These are phyloP conservation scores for Selene dorsalis DNA, from an alignment of 2,797 vertebrate genomes.

Conservation along the genomic window DNA sequence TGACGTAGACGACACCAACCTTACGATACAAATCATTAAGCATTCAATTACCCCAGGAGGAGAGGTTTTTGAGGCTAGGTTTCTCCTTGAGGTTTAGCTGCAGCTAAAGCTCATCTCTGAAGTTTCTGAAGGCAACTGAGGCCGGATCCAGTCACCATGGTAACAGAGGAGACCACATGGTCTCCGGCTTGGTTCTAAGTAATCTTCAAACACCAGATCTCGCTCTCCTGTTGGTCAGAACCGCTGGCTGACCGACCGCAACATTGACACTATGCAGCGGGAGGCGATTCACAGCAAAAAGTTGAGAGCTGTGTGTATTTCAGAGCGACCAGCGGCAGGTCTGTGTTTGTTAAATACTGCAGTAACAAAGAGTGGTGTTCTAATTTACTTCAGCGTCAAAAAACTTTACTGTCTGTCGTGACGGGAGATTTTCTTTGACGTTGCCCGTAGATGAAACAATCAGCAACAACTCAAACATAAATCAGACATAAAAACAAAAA, in stretches of 20 bases:
- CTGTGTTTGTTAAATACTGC: background rate
- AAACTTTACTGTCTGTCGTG: no score
- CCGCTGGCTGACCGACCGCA: conserved; percentile 9
- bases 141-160: conserved; percentile 55
- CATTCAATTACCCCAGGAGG: background rate
- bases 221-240: conserved; percentile 19
- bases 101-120: conserved; percentile 30
- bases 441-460: no score
- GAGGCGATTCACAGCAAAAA: background rate
- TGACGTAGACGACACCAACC: background rate
- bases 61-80: conserved; percentile 11
- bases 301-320: background rate
- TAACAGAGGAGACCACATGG: conserved; percentile 49
- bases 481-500: no score
- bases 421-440: no score
- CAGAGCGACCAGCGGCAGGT: background rate
- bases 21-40: background rate
- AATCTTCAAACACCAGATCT: conserved; percentile 45
- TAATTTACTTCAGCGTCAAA: background rate
- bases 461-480: no score
- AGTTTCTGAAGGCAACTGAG: conserved; percentile 35
- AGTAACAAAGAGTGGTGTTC: background rate
- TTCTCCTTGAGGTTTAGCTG: conserved; percentile 21
- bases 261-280: conserved; percentile 1
- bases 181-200: conserved; percentile 27